Evolutionary conservation across 2,888 invertebrate species (phyloP).

Genomic region (Leucozona laternaria): DNA sequence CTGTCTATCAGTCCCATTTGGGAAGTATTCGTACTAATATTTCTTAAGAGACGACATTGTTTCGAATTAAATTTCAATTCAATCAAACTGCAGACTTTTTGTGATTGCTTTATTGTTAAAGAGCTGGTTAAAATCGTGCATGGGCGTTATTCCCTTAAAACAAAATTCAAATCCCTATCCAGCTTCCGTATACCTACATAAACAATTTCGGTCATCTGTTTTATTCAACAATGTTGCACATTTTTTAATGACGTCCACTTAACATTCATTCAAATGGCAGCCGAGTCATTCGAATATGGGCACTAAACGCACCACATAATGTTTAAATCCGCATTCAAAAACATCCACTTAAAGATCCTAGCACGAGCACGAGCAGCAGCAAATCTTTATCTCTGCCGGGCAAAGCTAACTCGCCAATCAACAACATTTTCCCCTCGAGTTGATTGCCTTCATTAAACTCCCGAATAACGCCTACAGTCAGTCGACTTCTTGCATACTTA

Average conservation of each 20-base stretch:
- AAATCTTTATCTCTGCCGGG: constrained; percentile 18
- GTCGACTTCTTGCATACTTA: constrained; percentile 17
- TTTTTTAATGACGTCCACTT: constrained; percentile 30
- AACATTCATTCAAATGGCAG: constrained; percentile 24
- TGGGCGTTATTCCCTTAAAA: constrained; percentile 5
- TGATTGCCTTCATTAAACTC: constrained; percentile 68
- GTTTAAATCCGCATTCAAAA: constrained; percentile 33
- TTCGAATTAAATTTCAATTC: background rate
- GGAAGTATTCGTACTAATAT: too few species aligned
- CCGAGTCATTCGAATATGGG: background rate
- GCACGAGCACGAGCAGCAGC: constrained; percentile 25
- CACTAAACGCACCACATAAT: constrained; percentile 37
- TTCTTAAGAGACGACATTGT: background rate
- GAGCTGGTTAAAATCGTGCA: constrained; percentile 13
- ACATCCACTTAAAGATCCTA: constrained; percentile 35
- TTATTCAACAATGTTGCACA: constrained; percentile 32
- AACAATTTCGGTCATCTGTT: constrained; percentile 20
- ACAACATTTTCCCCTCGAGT: constrained; percentile 36
- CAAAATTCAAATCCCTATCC: background rate
- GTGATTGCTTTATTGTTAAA: background rate
- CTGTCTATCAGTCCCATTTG: too few species aligned
- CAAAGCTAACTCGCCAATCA: constrained; percentile 49
- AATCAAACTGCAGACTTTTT: background rate
- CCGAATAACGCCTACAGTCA: constrained; percentile 67
- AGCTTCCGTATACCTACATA: constrained; percentile 8